A percentile compares a stretch with the other conserved stretches of the same genome.
Evolutionary conservation across 2,888 invertebrate genomes (phyloP).

Genomic region (Melikaiella ostensackeni): DNA sequence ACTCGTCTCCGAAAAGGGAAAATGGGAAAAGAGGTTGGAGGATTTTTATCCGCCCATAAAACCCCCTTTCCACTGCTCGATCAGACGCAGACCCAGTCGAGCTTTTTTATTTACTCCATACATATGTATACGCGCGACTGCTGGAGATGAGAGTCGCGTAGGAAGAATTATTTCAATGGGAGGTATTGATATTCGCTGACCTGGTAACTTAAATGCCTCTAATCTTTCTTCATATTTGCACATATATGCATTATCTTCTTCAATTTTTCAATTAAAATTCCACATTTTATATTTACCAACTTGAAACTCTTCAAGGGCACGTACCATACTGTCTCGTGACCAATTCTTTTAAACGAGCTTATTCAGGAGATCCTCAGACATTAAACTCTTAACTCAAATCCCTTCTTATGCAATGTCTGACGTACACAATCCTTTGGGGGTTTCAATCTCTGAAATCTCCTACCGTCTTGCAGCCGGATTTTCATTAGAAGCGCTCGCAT

Average conservation of each 20-base stretch:
- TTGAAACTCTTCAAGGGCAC: background rate
- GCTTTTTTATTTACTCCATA: slow-evolving; percentile 39
- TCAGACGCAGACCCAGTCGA: slow-evolving; percentile 37
- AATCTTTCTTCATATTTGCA: slow-evolving; percentile 19
- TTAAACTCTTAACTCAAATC: too few relatives aligned
- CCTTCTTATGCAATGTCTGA: too few relatives aligned
- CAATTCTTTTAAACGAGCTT: too few relatives aligned
- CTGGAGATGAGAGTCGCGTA: slow-evolving; percentile 34
- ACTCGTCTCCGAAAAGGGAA: slow-evolving; percentile 34
- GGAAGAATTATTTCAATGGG: slow-evolving; percentile 26
- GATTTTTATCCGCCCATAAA: slow-evolving; percentile 35
- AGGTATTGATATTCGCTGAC: slow-evolving; percentile 35
- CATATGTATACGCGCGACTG: slow-evolving; percentile 22
- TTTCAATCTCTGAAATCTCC: too few relatives aligned
- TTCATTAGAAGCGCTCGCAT: too few relatives aligned
- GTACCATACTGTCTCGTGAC: too few relatives aligned
- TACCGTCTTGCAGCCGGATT: too few relatives aligned
- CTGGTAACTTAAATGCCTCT: slow-evolving; percentile 25
- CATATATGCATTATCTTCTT: slow-evolving; percentile 13
- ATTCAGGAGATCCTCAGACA: too few relatives aligned
- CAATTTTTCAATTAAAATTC: slow-evolving; percentile 19
- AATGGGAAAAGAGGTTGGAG: slow-evolving; percentile 36
- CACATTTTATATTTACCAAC: background rate
- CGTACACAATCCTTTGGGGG: too few relatives aligned
- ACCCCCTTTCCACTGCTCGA: slow-evolving; percentile 36